Evolutionary conservation across 2,797 vertebrate genomes (phyloP), one percentile per base, ranked within the genome.

Genomic region (Aldrovandia affinis): DNA sequence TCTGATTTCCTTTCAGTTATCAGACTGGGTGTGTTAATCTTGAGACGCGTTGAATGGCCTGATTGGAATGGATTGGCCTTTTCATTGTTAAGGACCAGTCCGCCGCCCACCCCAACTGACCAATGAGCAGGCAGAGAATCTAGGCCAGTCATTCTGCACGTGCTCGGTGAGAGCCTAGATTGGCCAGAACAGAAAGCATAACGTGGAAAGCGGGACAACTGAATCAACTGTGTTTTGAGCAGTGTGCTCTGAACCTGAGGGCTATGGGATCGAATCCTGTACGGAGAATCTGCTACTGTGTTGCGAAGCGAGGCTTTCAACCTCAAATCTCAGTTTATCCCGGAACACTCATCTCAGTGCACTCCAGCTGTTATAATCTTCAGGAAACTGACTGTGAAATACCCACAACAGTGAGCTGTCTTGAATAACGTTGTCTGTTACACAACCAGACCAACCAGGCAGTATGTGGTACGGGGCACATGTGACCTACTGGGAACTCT

Each of bases 1-100:
- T 47, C 81, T 85, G 80, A 82, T 82, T 78, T 85, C 80, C 81
- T 85, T 85, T 85, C 84, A 85, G 81, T 68, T 20, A 81, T 63
- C 57, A 82, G 73, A 65, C 77, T 82, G 81, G 80, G 79, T 68
- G 42, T 82, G 81, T 78, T 85, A 82, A 79, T 85, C 47, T 57
- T 63, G 39, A 85, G 59, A 78, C 39, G 73, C 84, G 55, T 65
- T 55, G 81, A 55, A 78, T 63, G 14, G 59, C n/a, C 80, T 85
- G 68, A 85, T 85, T 85, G 80, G 59, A 85, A 82, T 85, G 59
- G 81, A 82, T 82, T 78, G 84, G 59, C 81, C 82, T 44, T 81
- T 57, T 78, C 36, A 78, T 85, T 77, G 80, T 82, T 28, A 22
- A 55, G 42, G 22, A 59, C 84, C 84, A 54, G 44, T 20, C 42